Base-by-base conservation (phyloP, 2,888 invertebrate genomes). In the Oligia strigilis region DNA sequence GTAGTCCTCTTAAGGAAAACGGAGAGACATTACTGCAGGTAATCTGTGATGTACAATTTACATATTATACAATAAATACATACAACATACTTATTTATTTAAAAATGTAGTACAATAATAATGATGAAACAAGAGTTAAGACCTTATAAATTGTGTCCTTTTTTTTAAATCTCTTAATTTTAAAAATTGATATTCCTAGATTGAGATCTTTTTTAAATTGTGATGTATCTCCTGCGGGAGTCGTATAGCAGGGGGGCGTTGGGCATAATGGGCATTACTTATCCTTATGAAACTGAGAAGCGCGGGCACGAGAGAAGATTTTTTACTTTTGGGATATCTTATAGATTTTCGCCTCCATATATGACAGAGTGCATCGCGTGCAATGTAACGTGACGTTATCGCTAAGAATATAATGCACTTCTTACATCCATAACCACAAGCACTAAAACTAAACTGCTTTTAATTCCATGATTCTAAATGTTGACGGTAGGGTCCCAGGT, bases 401-500 rank as follows among this genome's bases (percentile, higher is more conserved):
- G 4, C 8, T 14, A 14, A 49, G 5, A 62, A 65, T 84, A 66
- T 23, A 40, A 65, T 17, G 29, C 4, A 14, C 23, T 65, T 11
- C 6, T 36, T 43, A 65, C 29, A 72, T 62, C 46, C 11, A 55
- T 40, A 58, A 80, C 58, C 60, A 55, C 58, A 60, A 60, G 17
- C 52, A 60, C 52, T 72, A 62, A 62, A 55, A 62, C 52, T 43
- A 40, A 84, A 81, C 71, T 43, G 55, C 46, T 65, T 60, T 36
- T 43, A 78, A 72, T 86, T 78, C 65, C 77, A 75, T 70, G 85
- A 77, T 46, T 75, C 36, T 64, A 65, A 75, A 77, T 85, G 81
- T 81, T 87, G 87, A 77, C 65, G 72, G 14, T 29, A 66, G 49
- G 75, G 65, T 78, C 80, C 76, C 79, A 81, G 74, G 78, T 78